Percentiles rank a stretch among this genome's conserved stretches.
These are phyloP conservation scores for Drosophila limbata DNA, from an alignment of 2,888 invertebrate species.

Conservation along the genomic window DNA sequence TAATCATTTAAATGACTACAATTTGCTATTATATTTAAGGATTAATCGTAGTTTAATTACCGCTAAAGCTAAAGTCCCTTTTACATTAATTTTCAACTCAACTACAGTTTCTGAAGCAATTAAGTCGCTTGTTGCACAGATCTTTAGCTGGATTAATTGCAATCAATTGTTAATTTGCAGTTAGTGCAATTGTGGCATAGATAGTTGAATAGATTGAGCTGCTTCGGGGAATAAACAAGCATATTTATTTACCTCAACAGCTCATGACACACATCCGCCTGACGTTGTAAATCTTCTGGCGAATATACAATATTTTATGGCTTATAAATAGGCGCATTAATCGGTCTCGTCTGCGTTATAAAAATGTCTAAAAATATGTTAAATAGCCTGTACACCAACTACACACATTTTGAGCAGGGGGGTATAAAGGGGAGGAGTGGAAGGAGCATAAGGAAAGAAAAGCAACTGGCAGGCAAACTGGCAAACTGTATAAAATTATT, in stretches of 20 bases:
- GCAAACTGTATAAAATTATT: constrained; percentile 39
- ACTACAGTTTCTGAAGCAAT: no score
- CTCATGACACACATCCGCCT: constrained; percentile 62
- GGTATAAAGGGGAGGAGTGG: neutral
- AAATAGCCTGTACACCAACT: constrained; percentile 26
- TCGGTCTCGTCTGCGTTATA: constrained; percentile 41
- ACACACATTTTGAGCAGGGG: no score
- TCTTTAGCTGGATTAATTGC: constrained; percentile 10
- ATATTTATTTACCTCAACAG: constrained; percentile 34
- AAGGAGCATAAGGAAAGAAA: neutral
- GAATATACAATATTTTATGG: constrained; percentile 39
- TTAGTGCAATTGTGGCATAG: constrained; percentile 18
- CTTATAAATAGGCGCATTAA: constrained; percentile 56
- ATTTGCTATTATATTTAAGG: neutral
- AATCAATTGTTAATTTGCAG: constrained; percentile 7
- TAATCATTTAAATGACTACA: no score
- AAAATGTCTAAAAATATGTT: constrained; percentile 64
- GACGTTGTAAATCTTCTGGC: constrained; percentile 27
- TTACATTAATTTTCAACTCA: no score
- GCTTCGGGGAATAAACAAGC: constrained; percentile 26
- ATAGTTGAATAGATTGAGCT: constrained; percentile 24
- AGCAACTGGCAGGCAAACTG: constrained; percentile 1
- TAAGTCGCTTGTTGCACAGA: neutral
- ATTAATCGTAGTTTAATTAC: neutral
- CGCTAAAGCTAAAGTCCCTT: no score